Percentiles rank a stretch among this genome's conserved stretches.
Conservation (phyloP, 2,888 invertebrate genomes). For the Aporophyla nigra region DNA sequence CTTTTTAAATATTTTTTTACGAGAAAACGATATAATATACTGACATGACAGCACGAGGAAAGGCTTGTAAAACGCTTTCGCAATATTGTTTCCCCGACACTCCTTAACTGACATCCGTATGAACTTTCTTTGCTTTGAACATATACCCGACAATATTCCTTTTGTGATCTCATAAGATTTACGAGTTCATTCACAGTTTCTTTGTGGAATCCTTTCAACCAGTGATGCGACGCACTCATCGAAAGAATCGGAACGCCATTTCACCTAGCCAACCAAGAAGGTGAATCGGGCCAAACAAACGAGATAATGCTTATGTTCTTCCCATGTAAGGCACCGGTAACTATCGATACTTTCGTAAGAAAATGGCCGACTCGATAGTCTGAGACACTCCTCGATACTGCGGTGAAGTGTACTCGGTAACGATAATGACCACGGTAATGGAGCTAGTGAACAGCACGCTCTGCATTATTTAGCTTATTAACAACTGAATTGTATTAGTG, state of each 20-base stretch:
- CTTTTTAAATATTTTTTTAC: not conserved
- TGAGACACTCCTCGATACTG: conserved; percentile 68
- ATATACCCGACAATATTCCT: conserved; percentile 52
- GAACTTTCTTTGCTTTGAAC: conserved; percentile 42
- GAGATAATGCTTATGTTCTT: conserved; percentile 65
- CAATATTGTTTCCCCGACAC: conserved; percentile 48
- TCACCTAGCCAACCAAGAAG: conserved; percentile 69
- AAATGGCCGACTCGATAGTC: conserved; percentile 66
- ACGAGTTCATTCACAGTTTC: conserved; percentile 64
- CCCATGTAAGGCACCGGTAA: conserved; percentile 66
- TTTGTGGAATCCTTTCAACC: conserved; percentile 67
- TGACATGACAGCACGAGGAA: conserved; percentile 50
- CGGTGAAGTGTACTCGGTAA: conserved; percentile 70
- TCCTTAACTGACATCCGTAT: conserved; percentile 34
- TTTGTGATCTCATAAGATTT: conserved; percentile 65
- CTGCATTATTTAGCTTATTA: conserved; percentile 70
- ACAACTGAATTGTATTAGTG: conserved; percentile 57
- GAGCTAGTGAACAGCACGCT: conserved; percentile 60
- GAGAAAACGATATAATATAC: not conserved
- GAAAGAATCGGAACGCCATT: conserved; percentile 58
- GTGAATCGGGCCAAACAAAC: conserved; percentile 65
- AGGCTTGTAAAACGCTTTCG: conserved; percentile 63
- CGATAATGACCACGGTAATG: conserved; percentile 56
- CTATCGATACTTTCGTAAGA: conserved; percentile 68
- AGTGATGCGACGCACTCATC: conserved; percentile 65